Conservation (phyloP, 2,113 vertebrate genomes). For the Pollimyrus isidori region DNA sequence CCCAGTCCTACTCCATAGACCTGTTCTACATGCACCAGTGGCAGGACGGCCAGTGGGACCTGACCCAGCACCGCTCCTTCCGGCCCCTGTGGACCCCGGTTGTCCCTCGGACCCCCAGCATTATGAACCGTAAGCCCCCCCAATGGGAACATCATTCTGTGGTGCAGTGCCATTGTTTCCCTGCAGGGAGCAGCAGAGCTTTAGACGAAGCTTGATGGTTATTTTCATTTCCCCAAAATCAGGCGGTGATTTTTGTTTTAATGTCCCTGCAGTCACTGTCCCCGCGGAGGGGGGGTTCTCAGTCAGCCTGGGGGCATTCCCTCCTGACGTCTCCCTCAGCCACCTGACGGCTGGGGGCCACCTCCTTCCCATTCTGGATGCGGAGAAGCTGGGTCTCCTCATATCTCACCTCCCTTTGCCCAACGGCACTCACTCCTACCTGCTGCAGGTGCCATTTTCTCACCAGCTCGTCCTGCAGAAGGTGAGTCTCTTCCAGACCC, state of each 20-base stretch:
- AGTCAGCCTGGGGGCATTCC: constrained; percentile 28
- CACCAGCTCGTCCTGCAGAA: constrained; percentile 28
- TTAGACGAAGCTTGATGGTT: too few relatives aligned
- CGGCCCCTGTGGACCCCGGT: constrained; percentile 14
- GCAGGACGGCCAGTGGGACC: constrained; percentile 29
- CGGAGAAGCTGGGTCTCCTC: neutral
- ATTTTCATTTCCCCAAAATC: neutral
- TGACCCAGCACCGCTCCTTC: constrained; percentile 31
- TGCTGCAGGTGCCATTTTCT: constrained; percentile 30
- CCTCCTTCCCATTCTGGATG: constrained; percentile 4
- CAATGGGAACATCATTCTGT: neutral
- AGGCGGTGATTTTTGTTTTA: neutral
- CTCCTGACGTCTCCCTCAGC: constrained; percentile 27
- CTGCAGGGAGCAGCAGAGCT: neutral
- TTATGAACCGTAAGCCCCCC: constrained; percentile 30
- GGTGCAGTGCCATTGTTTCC: neutral
- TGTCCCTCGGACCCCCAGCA: constrained; percentile 7
- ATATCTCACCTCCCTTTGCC: constrained; percentile 23
- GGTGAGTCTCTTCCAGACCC: constrained; percentile 19
- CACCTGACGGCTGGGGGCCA: constrained; percentile 22
- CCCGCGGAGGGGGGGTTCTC: constrained; percentile 25
- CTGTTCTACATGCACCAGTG: constrained; percentile 33
- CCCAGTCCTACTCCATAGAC: constrained; percentile 35
- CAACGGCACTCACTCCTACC: constrained; percentile 31
- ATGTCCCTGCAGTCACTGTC: constrained; percentile 21